These are phyloP conservation scores for Stramonita haemastoma DNA, from an alignment of 2,888 invertebrate species.

Conservation along the genomic window DNA sequence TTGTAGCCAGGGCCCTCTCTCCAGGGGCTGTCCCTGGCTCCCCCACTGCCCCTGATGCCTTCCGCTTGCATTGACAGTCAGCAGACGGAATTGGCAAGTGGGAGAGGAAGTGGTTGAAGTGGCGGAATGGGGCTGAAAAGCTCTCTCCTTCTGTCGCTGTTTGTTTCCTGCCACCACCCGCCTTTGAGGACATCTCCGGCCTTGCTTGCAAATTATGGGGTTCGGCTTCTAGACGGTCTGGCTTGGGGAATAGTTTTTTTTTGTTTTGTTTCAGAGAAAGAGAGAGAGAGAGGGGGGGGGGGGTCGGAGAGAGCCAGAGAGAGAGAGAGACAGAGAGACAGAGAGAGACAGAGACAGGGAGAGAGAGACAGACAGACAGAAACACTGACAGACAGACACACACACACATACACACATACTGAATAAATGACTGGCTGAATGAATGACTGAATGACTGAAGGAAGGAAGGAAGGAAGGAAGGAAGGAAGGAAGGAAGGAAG, in stretches of 20 bases:
- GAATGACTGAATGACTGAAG: slow-evolving; percentile 19
- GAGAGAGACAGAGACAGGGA: too few relatives aligned
- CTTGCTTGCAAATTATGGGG: too few relatives aligned
- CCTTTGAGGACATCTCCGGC: neutral
- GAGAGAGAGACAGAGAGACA: too few relatives aligned
- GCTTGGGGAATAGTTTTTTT: too few relatives aligned
- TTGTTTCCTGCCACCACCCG: neutral
- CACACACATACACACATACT: too few relatives aligned
- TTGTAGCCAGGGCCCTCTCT: neutral
- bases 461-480: slow-evolving; percentile 34
- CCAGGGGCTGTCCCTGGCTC: neutral
- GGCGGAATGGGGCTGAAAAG: slow-evolving; percentile 13
- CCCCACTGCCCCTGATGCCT: neutral
- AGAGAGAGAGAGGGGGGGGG: too few relatives aligned
- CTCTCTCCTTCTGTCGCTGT: neutral
- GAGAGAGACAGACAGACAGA: too few relatives aligned
- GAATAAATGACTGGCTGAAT: too few relatives aligned
- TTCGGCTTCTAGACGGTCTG: too few relatives aligned
- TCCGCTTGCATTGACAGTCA: slow-evolving; percentile 8
- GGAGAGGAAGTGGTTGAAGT: slow-evolving; percentile 23
- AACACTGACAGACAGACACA: too few relatives aligned
- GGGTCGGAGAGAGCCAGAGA: too few relatives aligned
- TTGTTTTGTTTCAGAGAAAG: too few relatives aligned
- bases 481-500: slow-evolving; percentile 32
- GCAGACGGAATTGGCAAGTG: slow-evolving; percentile 20